Evolutionary conservation across 2,113 vertebrate genomes (phyloP), one percentile per base, ranked within the genome.

Genomic region (Cynocephalus volans): DNA sequence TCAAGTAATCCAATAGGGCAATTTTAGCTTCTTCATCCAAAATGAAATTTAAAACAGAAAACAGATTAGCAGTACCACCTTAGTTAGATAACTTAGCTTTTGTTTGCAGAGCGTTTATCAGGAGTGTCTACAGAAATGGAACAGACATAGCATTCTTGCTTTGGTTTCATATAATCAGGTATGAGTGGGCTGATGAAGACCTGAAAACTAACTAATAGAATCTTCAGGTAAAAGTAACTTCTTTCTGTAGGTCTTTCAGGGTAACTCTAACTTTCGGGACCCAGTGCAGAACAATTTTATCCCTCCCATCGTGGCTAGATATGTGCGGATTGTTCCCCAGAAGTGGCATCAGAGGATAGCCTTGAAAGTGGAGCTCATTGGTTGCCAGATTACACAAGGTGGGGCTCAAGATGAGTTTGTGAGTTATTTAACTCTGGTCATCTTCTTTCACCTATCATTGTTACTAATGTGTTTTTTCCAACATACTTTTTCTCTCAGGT

Each of bases 221-320:
- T 41, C 69, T 79, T 60, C 24, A 62, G 67, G 11, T 93, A 1
- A 92, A 88, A 87, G 19, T 60, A 62, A 72, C 0, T 0, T 88
- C 60, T 92, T 92, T 85, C 19, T 95, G 58, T 96, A 99, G 99
- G 95, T 99, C 11, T 99, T 99, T 97, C 98, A 98, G 96, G 99
- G 99, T 54, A 99, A 99, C 90, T 97, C 98, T 60, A 99, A 99
- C 96, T 92, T 98, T 3, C 97, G 96, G 69, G 98, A 99, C 81
- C 54, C 98, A 1, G 98, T 99, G 21, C 98, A 98, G 62, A 99
- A 99, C 82, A 99, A 99, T 92, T 99, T 99, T 94, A 99, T 99
- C 81, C 99, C 99, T 10, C 98, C 99, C 0, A 98, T 99, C 1
- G 97, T 99, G 88, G 98, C 99, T 26, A 99, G 99, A 1, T 98